These are phyloP conservation scores for Mongoloraphidia duomilia DNA, from an alignment of 2,888 invertebrate species.

Conservation along the genomic window DNA sequence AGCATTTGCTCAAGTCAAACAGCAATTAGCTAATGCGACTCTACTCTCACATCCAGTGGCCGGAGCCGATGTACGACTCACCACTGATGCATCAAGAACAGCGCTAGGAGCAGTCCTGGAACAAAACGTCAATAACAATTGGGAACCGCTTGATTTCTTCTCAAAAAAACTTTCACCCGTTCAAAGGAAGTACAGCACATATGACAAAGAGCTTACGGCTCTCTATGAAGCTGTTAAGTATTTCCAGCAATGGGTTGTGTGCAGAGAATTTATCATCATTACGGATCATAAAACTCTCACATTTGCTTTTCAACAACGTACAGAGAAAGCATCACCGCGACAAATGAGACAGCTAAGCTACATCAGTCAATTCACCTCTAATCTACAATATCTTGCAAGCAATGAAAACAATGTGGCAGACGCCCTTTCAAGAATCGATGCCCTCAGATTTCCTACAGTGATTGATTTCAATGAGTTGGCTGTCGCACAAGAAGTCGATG, in stretches of 20 bases:
- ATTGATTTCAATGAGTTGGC: no score
- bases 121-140: constrained; percentile 8
- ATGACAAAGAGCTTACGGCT: constrained; percentile 13
- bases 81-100: constrained; percentile 8
- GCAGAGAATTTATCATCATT: constrained; percentile 8
- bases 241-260: constrained; percentile 9
- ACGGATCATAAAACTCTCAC: constrained; percentile 14
- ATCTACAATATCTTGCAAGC: constrained; percentile 11
- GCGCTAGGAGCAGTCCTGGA: constrained; percentile 15
- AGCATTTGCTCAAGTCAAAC: no score
- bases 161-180: constrained; percentile 9
- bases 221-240: constrained; percentile 10
- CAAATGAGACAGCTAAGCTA: constrained; percentile 11
- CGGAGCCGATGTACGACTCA: constrained; percentile 1
- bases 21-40: constrained; percentile 5
- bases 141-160: constrained; percentile 16
- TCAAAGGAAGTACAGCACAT: constrained; percentile 15
- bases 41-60: constrained; percentile 5
- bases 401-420: constrained; percentile 14
- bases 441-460: no score
- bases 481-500: no score
- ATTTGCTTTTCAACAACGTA: constrained; percentile 6
- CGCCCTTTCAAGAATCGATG: constrained; percentile 12
- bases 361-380: constrained; percentile 10
- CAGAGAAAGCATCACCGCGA: constrained; percentile 11